Base-by-base conservation (phyloP, 2,888 invertebrate genomes). In the Dryobota labecula region DNA sequence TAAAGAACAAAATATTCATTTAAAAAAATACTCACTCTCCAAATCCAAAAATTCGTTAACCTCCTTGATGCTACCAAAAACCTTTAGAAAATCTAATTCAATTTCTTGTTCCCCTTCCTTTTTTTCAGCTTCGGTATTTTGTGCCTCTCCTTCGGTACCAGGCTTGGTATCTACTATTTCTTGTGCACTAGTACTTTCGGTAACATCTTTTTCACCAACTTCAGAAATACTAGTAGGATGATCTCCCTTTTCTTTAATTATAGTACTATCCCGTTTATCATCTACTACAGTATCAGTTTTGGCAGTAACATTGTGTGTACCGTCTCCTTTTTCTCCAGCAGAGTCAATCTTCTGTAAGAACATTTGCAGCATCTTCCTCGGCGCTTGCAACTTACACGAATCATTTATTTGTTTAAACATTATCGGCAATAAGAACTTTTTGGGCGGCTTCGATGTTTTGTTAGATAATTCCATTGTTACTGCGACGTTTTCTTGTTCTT, bases 61-160 rank as follows among this genome's bases (percentile, higher is more conserved):
- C 41, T 96, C 94, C 70, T 93, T 94, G 8, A 90, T 91, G 36
- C 77, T 91, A 2, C 95, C 95, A 62, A 95, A 96, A 20, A 95
- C 84, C 80, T 93, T 93, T 11, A 93, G 76, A 73, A 89, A 92
- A 71, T 91, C 90, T 8, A 87, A 61, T 60, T 87, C 88, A 15
- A 68, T 81, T 38, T 80, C 81, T n/a, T 47, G 33, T 43, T 30
- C 70, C 8, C 7, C 11, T 30, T 45, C n/a, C 15, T 8, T 15
- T 15, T 51, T 30, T 3, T 45, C 56, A 36, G 27, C 1, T 64
- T 54, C 8, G 27, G 18, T 62, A 27, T 11, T 63, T 45, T 58
- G 56, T 33, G 45, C 38, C 13, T 13, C 43, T 45, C 43, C 58
- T 51, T 24, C 18, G 4, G 7, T 30, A 13, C 2, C 20, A 27